Percentiles rank a stretch among this genome's conserved stretches.
phyloP scores from a whole-genome alignment of 2,797 vertebrate species.

The Tamandua tetradactyla region DNA sequence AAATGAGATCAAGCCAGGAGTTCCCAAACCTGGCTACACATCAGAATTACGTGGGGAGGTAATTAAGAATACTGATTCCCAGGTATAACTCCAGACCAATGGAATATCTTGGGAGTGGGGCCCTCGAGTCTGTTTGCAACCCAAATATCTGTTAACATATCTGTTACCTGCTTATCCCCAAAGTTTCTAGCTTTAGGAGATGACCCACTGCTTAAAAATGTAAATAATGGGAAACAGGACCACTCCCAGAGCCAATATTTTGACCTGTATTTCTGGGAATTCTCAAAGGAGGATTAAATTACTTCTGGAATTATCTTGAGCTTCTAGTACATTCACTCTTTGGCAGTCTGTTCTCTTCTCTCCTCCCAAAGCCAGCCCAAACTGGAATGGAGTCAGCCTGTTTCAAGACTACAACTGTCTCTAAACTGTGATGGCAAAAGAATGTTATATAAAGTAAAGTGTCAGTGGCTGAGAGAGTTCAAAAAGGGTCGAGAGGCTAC shows the following conservation, averaged over 20 bases:
- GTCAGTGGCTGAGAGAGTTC: too few species aligned
- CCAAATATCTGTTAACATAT: background rate
- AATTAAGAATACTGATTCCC: background rate
- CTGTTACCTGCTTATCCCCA: background rate
- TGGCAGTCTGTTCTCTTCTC: background rate
- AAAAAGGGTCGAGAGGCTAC: too few species aligned
- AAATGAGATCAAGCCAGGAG: background rate
- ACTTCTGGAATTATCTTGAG: background rate
- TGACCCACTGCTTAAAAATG: background rate
- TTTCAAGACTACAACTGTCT: background rate
- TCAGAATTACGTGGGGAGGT: background rate
- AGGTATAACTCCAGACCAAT: background rate
- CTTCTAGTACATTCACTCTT: accelerated
- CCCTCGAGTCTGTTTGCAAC: background rate
- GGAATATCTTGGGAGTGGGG: background rate
- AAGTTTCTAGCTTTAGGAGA: background rate
- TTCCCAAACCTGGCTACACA: background rate
- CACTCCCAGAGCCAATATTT: background rate
- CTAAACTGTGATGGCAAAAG: background rate
- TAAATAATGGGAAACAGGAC: background rate
- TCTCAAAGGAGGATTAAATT: background rate
- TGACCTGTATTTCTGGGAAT: background rate
- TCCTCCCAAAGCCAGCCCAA: background rate
- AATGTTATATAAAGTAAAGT: too few species aligned
- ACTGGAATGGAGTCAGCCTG: background rate